phyloP scores from a whole-genome alignment of 2,113 vertebrate species.

The Actenoides hombroni region DNA sequence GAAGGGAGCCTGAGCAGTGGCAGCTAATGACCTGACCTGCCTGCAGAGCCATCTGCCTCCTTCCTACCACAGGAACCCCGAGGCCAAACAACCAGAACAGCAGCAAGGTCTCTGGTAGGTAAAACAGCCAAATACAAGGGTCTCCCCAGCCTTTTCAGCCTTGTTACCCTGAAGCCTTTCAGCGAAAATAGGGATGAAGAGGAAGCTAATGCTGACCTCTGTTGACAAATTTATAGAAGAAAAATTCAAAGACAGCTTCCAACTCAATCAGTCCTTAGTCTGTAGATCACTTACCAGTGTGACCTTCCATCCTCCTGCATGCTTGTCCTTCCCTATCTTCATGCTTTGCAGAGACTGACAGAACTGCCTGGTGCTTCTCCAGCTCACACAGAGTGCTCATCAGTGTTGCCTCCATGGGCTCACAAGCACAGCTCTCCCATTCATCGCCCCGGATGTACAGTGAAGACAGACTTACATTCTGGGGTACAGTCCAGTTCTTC shows the following conservation, averaged over 20 bases:
- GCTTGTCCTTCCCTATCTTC: not conserved
- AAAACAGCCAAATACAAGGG: not conserved
- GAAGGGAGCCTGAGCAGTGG: not conserved
- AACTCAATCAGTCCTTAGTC: not conserved
- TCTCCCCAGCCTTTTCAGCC: not conserved
- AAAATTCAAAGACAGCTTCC: conserved; percentile 12
- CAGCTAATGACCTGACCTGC: not conserved
- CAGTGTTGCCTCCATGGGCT: not conserved
- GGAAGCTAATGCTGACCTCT: conserved; percentile 66
- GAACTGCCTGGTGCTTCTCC: not conserved
- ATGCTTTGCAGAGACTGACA: not conserved
- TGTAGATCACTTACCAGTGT: not conserved
- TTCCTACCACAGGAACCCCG: not conserved
- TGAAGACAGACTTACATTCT: not conserved
- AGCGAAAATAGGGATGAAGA: not conserved
- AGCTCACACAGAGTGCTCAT: not conserved
- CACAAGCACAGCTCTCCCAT: not conserved
- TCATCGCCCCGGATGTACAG: not conserved
- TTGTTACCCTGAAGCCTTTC: not conserved
- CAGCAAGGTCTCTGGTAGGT: not conserved
- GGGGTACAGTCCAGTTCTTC: not conserved
- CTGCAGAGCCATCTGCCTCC: fast-evolving
- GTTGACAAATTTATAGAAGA: conserved; percentile 56
- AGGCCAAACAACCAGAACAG: not conserved
- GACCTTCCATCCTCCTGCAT: not conserved